Percentiles rank a stretch among this genome's conserved stretches.
phyloP scores from a whole-genome alignment of 2,888 invertebrate genomes.

The Anorthoa munda region DNA sequence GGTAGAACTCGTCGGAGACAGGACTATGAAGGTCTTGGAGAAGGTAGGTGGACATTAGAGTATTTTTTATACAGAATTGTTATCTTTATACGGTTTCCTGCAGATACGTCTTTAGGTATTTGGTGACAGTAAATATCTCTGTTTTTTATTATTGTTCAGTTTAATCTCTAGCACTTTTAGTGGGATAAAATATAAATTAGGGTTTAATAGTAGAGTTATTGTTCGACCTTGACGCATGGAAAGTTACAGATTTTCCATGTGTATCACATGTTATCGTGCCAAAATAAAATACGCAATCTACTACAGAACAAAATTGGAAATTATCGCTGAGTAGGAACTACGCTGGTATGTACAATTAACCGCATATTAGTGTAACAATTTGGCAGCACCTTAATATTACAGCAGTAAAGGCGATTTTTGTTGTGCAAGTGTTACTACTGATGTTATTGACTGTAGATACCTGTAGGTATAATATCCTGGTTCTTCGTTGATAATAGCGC shows the following conservation, averaged over 20 bases:
- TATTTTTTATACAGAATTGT: conserved; percentile 8
- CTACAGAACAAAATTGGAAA: neutral
- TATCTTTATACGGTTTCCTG: conserved; percentile 36
- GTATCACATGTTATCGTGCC: conserved; percentile 9
- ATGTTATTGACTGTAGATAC: neutral
- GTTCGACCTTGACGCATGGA: conserved; percentile 21
- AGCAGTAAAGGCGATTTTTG: neutral
- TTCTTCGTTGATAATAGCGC: neutral
- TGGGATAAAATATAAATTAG: neutral
- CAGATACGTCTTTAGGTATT: conserved; percentile 8
- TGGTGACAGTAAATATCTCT: neutral
- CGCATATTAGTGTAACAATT: too few species aligned
- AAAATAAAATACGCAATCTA: conserved; percentile 2
- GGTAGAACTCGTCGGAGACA: conserved; percentile 50
- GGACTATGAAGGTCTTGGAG: conserved; percentile 71
- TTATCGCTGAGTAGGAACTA: neutral
- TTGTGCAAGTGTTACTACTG: neutral
- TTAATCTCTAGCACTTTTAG: neutral
- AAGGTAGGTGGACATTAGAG: conserved; percentile 55
- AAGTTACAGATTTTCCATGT: conserved; percentile 9
- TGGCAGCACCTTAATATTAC: too few species aligned
- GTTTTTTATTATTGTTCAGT: neutral
- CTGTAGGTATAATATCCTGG: neutral
- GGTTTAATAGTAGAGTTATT: neutral
- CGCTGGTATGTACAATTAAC: neutral